Conservation (phyloP, 2,113 vertebrate genomes). For the Proteles cristata region DNA sequence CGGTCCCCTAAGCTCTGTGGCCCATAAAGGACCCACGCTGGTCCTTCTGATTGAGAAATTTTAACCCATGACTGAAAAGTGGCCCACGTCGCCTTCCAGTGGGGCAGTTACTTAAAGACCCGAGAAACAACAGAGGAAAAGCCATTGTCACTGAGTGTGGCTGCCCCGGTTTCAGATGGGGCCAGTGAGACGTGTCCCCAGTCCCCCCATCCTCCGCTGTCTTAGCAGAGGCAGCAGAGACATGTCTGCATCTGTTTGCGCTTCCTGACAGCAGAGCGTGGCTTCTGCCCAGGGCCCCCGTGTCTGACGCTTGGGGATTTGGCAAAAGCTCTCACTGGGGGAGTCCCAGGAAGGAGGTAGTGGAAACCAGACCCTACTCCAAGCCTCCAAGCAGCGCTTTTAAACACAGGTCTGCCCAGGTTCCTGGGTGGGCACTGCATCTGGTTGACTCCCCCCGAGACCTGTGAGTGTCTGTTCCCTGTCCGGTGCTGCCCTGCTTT, state of each 20-base stretch:
- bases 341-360: not conserved
- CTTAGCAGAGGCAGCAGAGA: not conserved
- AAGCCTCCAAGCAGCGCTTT: not conserved
- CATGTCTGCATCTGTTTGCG: not conserved
- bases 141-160: not conserved
- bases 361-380: not conserved
- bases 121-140: not conserved
- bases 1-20: not conserved
- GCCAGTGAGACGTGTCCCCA: fast-evolving
- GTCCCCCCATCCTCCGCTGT: too few relatives aligned
- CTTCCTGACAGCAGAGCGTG: not conserved
- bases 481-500: not conserved
- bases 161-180: not conserved
- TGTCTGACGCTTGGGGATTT: not conserved
- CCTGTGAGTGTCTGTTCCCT: not conserved
- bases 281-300: not conserved
- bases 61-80: not conserved
- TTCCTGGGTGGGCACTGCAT: not conserved
- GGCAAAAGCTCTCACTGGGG: not conserved
- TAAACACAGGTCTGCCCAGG: not conserved
- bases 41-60: not conserved
- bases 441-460: not conserved
- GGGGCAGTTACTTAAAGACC: not conserved
- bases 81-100: not conserved
- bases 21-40: fast-evolving